Evolutionary conservation across 2,113 vertebrate species (phyloP).

Genomic region (Heterotilapia buettikoferi): DNA sequence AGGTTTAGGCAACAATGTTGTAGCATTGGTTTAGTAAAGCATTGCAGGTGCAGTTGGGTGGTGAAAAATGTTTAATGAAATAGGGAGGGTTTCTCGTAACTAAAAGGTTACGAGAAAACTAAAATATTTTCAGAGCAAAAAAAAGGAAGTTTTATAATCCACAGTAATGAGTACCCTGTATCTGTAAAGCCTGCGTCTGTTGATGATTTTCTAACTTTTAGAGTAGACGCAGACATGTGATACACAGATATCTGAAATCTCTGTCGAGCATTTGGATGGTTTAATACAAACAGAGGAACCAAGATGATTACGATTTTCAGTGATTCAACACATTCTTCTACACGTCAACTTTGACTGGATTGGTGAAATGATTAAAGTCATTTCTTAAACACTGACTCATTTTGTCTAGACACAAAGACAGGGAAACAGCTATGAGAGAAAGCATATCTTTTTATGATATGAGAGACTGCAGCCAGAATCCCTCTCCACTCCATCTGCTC

Average conservation of each 20-base stretch:
- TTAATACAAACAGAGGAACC: not conserved
- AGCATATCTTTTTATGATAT: constrained; percentile 19
- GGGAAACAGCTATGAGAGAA: not conserved
- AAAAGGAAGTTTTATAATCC: not conserved
- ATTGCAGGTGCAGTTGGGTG: not conserved
- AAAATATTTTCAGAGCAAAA: too few relatives aligned
- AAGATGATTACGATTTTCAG: not conserved
- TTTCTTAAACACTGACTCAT: not conserved
- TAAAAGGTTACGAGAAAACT: fast-evolving
- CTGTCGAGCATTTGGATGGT: not conserved
- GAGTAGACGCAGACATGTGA: not conserved
- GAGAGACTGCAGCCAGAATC: constrained; percentile 30
- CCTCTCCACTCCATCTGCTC: constrained; percentile 53
- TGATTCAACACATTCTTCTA: not conserved
- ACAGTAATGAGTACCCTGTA: fast-evolving
- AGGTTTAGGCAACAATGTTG: not conserved
- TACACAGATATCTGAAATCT: not conserved
- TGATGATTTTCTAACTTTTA: not conserved
- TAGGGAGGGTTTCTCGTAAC: fast-evolving
- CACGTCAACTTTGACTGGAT: not conserved
- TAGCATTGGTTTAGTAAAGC: fast-evolving
- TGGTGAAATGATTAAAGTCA: not conserved
- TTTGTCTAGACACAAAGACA: constrained; percentile 21
- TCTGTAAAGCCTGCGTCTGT: fast-evolving
- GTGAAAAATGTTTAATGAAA: not conserved